Evolutionary conservation across 2,888 invertebrate species (phyloP).

Genomic region (Odontothrips loti): DNA sequence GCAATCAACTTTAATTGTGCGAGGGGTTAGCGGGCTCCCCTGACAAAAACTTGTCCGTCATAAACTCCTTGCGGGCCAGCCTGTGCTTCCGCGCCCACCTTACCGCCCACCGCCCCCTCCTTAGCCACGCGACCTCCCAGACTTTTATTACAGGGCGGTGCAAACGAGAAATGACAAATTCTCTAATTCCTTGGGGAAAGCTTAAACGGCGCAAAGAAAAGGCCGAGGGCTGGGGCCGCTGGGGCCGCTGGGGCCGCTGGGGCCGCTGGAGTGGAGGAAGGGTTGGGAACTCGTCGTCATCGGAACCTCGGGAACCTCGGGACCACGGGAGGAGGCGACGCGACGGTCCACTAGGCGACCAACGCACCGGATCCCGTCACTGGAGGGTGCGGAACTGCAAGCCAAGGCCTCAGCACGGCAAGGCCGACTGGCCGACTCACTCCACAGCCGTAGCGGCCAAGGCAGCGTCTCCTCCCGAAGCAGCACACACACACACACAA

Average conservation of each 20-base stretch:
- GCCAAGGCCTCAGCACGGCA: too few relatives aligned
- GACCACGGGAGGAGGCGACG: too few relatives aligned
- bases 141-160: slow-evolving; percentile 6
- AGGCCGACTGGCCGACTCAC: too few relatives aligned
- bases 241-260: too few relatives aligned
- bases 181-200: background rate
- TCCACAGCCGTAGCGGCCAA: too few relatives aligned
- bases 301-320: too few relatives aligned
- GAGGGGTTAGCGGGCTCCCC: background rate
- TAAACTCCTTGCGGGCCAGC: background rate
- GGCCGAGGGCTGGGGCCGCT: background rate
- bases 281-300: too few relatives aligned
- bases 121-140: background rate
- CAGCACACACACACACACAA: too few relatives aligned
- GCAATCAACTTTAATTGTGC: slow-evolving; percentile 19
- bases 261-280: too few relatives aligned
- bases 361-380: background rate
- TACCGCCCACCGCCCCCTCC: background rate
- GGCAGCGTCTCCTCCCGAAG: too few relatives aligned
- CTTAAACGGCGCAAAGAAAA: slow-evolving; percentile 1
- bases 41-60: slow-evolving; percentile 1
- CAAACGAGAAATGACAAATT: background rate
- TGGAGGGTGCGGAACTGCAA: background rate
- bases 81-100: background rate
- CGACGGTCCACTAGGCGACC: background rate